Evolutionary conservation across 2,113 vertebrate species (phyloP), one percentile per base, ranked within the genome.

Genomic region (Dasypus novemcinctus): DNA sequence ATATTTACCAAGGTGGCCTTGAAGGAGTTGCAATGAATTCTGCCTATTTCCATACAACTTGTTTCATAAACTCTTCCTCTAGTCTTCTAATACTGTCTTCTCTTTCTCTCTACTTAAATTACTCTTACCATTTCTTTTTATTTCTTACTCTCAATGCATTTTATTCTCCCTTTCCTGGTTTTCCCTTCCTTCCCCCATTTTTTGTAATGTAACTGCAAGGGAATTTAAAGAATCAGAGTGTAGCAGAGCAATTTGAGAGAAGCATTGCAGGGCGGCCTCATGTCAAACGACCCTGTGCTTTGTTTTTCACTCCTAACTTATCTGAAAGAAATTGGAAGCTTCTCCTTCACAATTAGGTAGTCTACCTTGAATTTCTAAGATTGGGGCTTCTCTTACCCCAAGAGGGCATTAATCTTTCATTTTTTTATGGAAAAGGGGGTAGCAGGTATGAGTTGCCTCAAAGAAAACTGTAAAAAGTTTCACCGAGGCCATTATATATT

Each of bases 1-100:
- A 52, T 1, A 29, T 71, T 72, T 86, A 74, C 78, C 29, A 18
- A 41, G 71, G 84, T 33, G 31, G 27, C 15, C 33, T 69, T 59
- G 41, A 41, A 7, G 10, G 25, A 10, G 17, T 41, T 64, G 71
- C 29, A 43, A 36, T 18, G 52, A 54, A 21, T 17, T 33, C 78
- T 66, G 31, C 41, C 27, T 64, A 0, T 23, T 31, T 64, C 59
- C 4, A 0, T 18, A 27, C 0, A 9, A 7, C 14, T 6, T 8
- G 43, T 25, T 54, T 36, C 59, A 25, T 10, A 63, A 54, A 31
- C 7, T 20, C 17, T n/a, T n/a, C n/a, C n/a, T n/a, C n/a, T n/a
- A n/a, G n/a, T 14, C 25, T 4, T 1, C 23, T n/a, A 8, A 23
- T 43, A 3, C n/a, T 59, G 38, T 41, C 46, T 38, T 64, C 74